Conservation (phyloP, 2,113 vertebrate species). For the Amphiprion percula region DNA sequence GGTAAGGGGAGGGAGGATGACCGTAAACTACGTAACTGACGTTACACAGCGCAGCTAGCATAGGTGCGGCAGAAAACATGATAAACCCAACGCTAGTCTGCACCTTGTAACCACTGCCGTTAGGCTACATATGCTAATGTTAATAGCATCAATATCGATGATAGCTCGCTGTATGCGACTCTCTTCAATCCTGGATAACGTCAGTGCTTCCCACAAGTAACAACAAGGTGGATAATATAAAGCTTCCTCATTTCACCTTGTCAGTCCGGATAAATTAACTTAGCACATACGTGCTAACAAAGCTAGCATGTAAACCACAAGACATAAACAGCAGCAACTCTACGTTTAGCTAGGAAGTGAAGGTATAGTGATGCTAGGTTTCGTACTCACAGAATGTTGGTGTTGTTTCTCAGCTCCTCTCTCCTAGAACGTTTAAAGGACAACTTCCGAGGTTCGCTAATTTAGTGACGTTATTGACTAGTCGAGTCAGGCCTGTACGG, state of each 20-base stretch:
- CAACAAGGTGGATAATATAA: too few relatives aligned
- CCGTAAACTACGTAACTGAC: neutral
- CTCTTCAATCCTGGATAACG: too few relatives aligned
- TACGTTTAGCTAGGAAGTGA: too few relatives aligned
- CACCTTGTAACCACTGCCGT: too few relatives aligned
- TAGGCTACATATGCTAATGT: too few relatives aligned
- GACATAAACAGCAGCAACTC: neutral
- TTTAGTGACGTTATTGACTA: too few relatives aligned
- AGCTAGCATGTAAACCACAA: neutral
- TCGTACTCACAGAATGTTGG: slow-evolving; percentile 20
- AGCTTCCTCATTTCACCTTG: too few relatives aligned
- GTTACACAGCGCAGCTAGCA: neutral
- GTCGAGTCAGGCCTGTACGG: too few relatives aligned
- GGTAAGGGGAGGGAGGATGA: neutral
- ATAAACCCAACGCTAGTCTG: neutral
- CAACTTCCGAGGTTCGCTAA: neutral
- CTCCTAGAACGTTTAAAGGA: neutral
- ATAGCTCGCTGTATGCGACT: neutral
- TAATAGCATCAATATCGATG: too few relatives aligned
- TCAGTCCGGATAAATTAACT: too few relatives aligned
- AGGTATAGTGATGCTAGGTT: accelerated
- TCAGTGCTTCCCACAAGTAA: neutral
- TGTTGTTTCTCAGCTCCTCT: neutral
- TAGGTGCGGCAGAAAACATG: too few relatives aligned
- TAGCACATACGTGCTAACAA: neutral